These are phyloP conservation scores for Athrips mouffetella DNA, from an alignment of 2,888 invertebrate genomes.

Conservation along the genomic window DNA sequence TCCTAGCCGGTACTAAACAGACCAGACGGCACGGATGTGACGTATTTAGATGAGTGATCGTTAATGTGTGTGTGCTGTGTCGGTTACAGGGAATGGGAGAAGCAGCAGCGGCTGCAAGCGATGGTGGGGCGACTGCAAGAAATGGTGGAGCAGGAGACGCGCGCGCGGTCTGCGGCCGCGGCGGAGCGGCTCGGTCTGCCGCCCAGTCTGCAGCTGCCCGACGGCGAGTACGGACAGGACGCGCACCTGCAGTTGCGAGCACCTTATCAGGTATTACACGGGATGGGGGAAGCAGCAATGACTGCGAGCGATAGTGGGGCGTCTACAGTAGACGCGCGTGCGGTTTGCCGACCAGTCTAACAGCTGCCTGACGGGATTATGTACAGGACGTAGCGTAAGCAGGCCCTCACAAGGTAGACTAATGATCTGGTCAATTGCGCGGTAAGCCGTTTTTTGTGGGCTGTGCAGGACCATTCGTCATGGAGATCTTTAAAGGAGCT, in stretches of 20 bases:
- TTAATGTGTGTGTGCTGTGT: no score
- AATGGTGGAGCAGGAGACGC: constrained; percentile 75
- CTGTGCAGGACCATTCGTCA: neutral
- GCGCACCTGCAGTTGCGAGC: constrained; percentile 80
- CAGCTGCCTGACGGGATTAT: constrained; percentile 82
- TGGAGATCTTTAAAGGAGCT: neutral
- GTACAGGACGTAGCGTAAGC: constrained; percentile 80
- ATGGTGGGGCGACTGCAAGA: constrained; percentile 76
- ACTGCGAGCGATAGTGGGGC: constrained; percentile 77
- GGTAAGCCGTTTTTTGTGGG: neutral
- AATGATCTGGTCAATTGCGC: neutral
- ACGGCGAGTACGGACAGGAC: constrained; percentile 82
- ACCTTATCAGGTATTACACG: constrained; percentile 77
- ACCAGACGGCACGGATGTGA: no score
- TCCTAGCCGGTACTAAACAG: no score
- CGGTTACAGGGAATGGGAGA: constrained; percentile 82
- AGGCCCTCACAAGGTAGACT: no score
- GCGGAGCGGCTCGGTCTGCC: constrained; percentile 77
- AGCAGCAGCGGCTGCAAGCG: constrained; percentile 74
- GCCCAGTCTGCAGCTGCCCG: constrained; percentile 81
- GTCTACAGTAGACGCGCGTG: constrained; percentile 70
- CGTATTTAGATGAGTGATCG: no score
- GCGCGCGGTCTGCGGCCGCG: constrained; percentile 70
- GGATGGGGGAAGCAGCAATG: constrained; percentile 82
- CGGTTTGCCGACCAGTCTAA: constrained; percentile 71